Evolutionary conservation across 2,797 vertebrate species (phyloP).

Genomic region (Acrossocheilus fasciatus): DNA sequence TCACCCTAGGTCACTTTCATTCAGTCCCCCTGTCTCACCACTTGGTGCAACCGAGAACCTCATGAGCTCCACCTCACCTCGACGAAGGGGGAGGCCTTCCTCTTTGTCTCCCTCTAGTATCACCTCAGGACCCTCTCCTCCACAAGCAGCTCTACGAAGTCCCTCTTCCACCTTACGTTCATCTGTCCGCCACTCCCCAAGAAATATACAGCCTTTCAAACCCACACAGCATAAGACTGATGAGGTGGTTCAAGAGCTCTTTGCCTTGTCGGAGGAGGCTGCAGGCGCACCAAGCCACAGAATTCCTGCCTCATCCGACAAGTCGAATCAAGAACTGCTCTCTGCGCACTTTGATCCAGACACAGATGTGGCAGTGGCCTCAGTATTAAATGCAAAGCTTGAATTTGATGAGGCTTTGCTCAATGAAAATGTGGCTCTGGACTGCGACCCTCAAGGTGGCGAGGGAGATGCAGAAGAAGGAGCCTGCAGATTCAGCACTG

Average conservation of each 20-base stretch:
- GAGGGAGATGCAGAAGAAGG: conserved; percentile 62
- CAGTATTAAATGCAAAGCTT: conserved; percentile 83
- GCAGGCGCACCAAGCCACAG: conserved; percentile 73
- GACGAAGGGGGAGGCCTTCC: conserved; percentile 67
- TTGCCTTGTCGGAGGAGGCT: conserved; percentile 76
- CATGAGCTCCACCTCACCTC: conserved; percentile 69
- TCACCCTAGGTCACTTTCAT: conserved; percentile 69
- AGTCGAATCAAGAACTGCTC: conserved; percentile 76
- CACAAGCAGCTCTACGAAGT: conserved; percentile 36
- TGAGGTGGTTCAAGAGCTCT: conserved; percentile 78
- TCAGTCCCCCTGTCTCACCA: conserved; percentile 70
- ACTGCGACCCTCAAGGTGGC: conserved; percentile 67
- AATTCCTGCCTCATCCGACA: conserved; percentile 72
- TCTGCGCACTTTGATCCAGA: conserved; percentile 77
- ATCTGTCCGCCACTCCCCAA: conserved; percentile 65
- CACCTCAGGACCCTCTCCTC: conserved; percentile 63
- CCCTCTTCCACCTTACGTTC: conserved; percentile 32
- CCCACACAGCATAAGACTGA: conserved; percentile 73
- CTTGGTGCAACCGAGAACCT: conserved; percentile 67
- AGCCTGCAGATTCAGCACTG: conserved; percentile 20
- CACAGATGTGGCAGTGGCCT: conserved; percentile 83
- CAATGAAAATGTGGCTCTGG: conserved; percentile 77
- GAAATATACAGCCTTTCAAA: conserved; percentile 72
- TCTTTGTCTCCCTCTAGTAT: conserved; percentile 68
- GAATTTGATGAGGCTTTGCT: conserved; percentile 87